Conservation (phyloP, 2,113 vertebrate species). For the Seriola quinqueradiata region DNA sequence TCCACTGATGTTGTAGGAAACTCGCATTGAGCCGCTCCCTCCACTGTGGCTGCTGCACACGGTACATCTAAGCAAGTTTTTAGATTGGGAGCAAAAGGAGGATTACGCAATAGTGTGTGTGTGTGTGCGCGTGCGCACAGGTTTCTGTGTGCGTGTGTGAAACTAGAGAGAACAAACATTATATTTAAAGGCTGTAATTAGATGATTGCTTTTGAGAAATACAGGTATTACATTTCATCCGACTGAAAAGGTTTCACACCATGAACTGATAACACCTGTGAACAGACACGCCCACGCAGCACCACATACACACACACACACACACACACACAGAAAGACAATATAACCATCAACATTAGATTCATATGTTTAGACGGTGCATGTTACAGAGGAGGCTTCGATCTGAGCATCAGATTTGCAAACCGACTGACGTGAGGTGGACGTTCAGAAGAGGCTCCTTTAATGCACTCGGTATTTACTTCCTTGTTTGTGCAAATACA, state of each 20-base stretch:
- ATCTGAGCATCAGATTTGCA: not conserved
- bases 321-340: not conserved
- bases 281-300: not conserved
- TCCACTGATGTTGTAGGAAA: constrained; percentile 31
- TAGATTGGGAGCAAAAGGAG: constrained; percentile 17
- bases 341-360: not conserved
- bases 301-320: not conserved
- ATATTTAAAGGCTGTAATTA: constrained; percentile 59
- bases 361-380: not conserved
- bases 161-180: constrained; percentile 37
- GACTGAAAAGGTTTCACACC: constrained; percentile 53
- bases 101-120: not conserved
- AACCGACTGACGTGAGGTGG: not conserved
- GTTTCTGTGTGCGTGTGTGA: constrained; percentile 21
- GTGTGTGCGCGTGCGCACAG: not conserved
- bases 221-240: constrained; percentile 73
- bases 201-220: constrained; percentile 57
- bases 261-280: constrained; percentile 6
- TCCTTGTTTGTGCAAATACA: not conserved
- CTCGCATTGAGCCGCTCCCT: constrained; percentile 12
- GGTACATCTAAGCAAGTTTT: constrained; percentile 26
- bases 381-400: not conserved
- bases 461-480: not conserved
- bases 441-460: not conserved
- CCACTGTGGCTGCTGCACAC: not conserved